Conservation (phyloP, 2,888 invertebrate species). For the Mimumesa dahlbomi region DNA sequence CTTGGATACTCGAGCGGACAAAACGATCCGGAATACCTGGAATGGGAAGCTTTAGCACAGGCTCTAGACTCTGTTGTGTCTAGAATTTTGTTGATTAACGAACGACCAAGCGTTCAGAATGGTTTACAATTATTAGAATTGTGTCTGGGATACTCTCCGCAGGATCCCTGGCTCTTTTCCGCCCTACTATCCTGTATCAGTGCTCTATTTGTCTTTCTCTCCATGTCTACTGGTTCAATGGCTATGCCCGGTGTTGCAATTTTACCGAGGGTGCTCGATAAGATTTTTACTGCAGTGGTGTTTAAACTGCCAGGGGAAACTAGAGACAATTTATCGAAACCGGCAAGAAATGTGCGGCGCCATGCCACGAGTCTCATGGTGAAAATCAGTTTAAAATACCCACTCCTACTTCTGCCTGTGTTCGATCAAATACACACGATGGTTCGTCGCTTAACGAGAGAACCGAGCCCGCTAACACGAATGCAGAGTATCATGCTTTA, state of each 20-base stretch:
- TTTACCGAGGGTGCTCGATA: constrained; percentile 90
- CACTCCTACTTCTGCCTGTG: constrained; percentile 90
- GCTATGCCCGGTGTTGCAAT: constrained; percentile 85
- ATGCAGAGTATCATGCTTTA: constrained; percentile 91
- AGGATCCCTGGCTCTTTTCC: constrained; percentile 91
- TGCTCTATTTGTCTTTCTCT: constrained; percentile 94
- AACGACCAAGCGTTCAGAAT: constrained; percentile 87
- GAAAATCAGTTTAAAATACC: constrained; percentile 93
- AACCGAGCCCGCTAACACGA: constrained; percentile 87
- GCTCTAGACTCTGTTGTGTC: constrained; percentile 92
- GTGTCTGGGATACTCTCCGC: constrained; percentile 88
- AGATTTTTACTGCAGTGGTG: constrained; percentile 92
- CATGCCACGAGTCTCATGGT: constrained; percentile 95
- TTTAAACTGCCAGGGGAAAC: constrained; percentile 86
- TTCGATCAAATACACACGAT: constrained; percentile 92
- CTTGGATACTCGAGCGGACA: constrained; percentile 78
- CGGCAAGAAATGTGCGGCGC: constrained; percentile 91
- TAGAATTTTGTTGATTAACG: constrained; percentile 87
- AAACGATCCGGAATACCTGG: constrained; percentile 87
- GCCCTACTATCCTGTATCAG: constrained; percentile 94
- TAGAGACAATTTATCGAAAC: constrained; percentile 85
- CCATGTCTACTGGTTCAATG: constrained; percentile 91
- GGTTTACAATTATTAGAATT: constrained; percentile 90
- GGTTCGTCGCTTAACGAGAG: constrained; percentile 86
- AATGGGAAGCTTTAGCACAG: constrained; percentile 91